Conservation (phyloP, 2,797 vertebrate species). For the Enteromius unitaeniatus region DNA sequence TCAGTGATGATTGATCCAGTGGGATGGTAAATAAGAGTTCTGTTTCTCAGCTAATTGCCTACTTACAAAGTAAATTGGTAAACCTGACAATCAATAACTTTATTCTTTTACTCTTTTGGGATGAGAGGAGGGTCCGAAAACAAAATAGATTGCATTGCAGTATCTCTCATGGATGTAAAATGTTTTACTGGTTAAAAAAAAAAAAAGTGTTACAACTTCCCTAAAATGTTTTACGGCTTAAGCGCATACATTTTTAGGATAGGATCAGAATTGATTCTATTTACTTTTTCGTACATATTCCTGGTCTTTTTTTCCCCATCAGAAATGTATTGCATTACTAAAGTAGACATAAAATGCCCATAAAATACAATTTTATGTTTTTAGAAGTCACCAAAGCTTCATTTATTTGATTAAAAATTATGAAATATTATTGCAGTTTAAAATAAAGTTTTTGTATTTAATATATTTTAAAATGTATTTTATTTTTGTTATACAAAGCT, state of each 20-base stretch:
- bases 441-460: neutral
- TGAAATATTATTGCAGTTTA: neutral
- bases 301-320: neutral
- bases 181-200: conserved; percentile 9
- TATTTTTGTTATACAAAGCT: neutral
- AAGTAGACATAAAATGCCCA: neutral
- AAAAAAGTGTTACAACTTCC: neutral
- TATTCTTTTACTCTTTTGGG: conserved; percentile 88
- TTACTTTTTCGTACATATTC: neutral
- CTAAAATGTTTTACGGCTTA: neutral
- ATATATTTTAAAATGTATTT: neutral
- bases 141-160: conserved; percentile 88
- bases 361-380: neutral
- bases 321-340: neutral
- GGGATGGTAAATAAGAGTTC: conserved; percentile 93
- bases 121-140: conserved; percentile 80
- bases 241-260: neutral
- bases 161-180: conserved; percentile 67
- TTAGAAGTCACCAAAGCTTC: neutral
- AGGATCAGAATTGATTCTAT: neutral
- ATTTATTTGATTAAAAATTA: neutral
- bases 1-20: conserved; percentile 91
- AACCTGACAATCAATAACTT: conserved; percentile 88
- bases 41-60: conserved; percentile 94
- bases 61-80: conserved; percentile 90